phyloP scores from a whole-genome alignment of 2,888 invertebrate species.

The Drosophila austrosaltans region DNA sequence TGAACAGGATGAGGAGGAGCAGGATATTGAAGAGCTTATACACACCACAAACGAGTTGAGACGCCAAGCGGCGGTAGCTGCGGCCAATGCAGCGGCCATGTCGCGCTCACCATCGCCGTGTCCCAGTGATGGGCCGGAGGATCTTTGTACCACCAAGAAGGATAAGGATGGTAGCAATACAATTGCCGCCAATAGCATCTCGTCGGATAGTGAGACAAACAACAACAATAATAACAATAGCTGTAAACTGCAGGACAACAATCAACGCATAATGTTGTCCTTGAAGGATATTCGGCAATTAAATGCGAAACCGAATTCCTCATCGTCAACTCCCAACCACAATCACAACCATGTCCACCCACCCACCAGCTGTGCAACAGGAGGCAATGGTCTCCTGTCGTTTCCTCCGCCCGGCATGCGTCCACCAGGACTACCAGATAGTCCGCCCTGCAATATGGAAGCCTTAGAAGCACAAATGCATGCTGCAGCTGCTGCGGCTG shows the following conservation, averaged over 20 bases:
- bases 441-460: conserved; percentile 81
- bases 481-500: conserved; percentile 80
- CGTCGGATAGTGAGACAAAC: conserved; percentile 63
- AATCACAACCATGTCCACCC: conserved; percentile 47
- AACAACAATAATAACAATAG: conserved; percentile 76
- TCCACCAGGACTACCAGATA: conserved; percentile 67
- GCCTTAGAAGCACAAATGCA: conserved; percentile 82
- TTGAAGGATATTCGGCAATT: conserved; percentile 83
- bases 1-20: conserved; percentile 71
- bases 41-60: conserved; percentile 77
- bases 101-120: conserved; percentile 56
- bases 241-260: conserved; percentile 81
- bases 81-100: conserved; percentile 73
- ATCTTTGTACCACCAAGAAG: conserved; percentile 82
- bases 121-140: conserved; percentile 82
- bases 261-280: conserved; percentile 83
- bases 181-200: conserved; percentile 24
- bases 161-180: conserved; percentile 55
- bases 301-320: conserved; percentile 81
- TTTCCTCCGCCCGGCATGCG: conserved; percentile 78
- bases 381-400: conserved; percentile 64
- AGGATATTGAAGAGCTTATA: conserved; percentile 81
- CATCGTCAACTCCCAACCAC: conserved; percentile 63
- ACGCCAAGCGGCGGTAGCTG: conserved; percentile 74
- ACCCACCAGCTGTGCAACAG: conserved; percentile 52